These are phyloP conservation scores for Myotis planiceps DNA, from an alignment of 2,797 vertebrate species.

Conservation along the genomic window DNA sequence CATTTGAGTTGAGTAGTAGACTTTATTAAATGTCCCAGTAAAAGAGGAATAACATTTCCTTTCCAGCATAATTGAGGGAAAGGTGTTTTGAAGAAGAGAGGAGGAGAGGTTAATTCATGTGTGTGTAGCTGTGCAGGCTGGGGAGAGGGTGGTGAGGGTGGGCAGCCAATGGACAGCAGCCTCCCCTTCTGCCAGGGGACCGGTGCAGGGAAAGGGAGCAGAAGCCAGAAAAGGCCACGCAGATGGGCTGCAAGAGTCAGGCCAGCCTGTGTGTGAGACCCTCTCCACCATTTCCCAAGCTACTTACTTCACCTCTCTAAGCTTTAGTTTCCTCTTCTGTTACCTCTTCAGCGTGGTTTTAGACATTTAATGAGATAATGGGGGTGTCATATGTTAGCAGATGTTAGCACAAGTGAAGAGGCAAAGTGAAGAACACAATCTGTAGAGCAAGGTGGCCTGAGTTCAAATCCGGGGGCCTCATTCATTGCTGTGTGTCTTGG, in stretches of 20 bases:
- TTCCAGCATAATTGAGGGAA: neutral
- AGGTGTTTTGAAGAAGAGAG: neutral
- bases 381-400: neutral
- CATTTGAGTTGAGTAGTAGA: neutral
- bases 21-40: neutral
- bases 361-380: neutral
- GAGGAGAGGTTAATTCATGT: neutral
- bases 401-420: neutral
- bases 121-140: neutral
- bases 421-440: neutral
- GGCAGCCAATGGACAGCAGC: neutral
- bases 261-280: neutral
- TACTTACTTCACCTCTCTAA: neutral
- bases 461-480: neutral
- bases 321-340: neutral
- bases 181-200: rapidly evolving
- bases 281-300: neutral
- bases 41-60: neutral
- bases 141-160: neutral
- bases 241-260: neutral
- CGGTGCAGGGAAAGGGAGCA: neutral
- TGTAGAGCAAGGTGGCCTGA: no score
- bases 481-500: neutral
- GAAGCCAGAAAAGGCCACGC: neutral
- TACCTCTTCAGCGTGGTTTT: neutral